A percentile compares a stretch with the other conserved stretches of the same genome.
Evolutionary conservation across 1,140 invertebrate genomes (phyloP).

Genomic region (Pogonomyrmex californicus): DNA sequence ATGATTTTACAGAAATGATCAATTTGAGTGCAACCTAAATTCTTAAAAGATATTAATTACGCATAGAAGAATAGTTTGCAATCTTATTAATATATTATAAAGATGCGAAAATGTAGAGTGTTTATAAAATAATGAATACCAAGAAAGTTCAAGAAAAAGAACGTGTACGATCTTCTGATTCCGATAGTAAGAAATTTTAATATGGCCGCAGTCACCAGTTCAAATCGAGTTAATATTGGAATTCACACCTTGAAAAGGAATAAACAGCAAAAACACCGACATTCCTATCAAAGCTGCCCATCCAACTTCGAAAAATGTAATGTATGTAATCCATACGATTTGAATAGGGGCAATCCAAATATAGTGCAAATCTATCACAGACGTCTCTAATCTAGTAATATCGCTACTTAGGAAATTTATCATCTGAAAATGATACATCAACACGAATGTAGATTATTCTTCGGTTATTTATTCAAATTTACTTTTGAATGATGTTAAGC

Average conservation of each 20-base stretch:
- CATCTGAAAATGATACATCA: conserved; percentile 90
- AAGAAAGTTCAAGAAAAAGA: no score
- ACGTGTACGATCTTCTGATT: no score
- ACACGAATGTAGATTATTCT: not conserved
- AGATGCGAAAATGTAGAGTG: not conserved
- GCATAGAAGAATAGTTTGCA: no score
- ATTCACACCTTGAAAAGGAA: conserved; percentile 92
- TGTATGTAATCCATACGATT: conserved; percentile 91
- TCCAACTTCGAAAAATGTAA: conserved; percentile 93
- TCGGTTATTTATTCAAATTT: not conserved
- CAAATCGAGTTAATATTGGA: no score
- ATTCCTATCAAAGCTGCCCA: conserved; percentile 93
- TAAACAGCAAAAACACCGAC: conserved; percentile 92
- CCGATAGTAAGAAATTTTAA: no score
- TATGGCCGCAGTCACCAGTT: no score
- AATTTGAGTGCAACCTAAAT: no score
- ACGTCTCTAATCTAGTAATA: conserved; percentile 91
- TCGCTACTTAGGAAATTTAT: conserved; percentile 98
- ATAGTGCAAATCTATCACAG: conserved; percentile 91
- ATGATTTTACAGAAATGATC: no score
- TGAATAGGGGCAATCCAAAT: conserved; percentile 94
- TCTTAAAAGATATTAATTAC: no score
- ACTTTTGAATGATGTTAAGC: not conserved
- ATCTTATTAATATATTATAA: not conserved
- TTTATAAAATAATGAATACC: no score